A percentile compares a stretch with the other conserved stretches of the same genome.
Evolutionary conservation across 1,140 invertebrate species (phyloP).

Genomic region (Lethrus apterus): DNA sequence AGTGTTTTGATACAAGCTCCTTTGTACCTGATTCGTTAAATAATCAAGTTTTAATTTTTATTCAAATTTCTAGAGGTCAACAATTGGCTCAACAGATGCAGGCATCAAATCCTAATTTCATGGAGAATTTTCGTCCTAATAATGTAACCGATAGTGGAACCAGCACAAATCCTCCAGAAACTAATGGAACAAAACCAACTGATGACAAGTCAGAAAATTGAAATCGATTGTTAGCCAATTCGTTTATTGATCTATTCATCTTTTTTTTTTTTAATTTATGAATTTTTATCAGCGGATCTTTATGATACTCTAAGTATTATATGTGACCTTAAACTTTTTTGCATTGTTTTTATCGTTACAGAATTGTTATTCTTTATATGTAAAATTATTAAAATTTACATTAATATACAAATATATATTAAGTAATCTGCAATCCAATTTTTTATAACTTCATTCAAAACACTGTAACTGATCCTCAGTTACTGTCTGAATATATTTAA

Average conservation of each 20-base stretch:
- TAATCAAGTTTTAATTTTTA: no score
- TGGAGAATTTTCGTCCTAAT: conserved; percentile 51
- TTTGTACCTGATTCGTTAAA: no score
- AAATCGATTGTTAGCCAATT: background rate
- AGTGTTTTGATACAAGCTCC: no score
- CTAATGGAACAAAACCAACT: background rate
- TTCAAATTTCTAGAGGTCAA: conserved; percentile 50
- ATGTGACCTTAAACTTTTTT: background rate
- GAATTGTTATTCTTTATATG: background rate
- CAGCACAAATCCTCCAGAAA: background rate
- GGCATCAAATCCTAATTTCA: conserved; percentile 56
- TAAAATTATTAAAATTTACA: background rate
- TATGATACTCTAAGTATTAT: background rate
- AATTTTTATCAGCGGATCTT: background rate
- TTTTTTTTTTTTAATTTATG: conserved; percentile 4
- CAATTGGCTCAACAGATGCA: conserved; percentile 62
- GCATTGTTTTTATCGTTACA: background rate
- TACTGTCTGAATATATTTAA: background rate
- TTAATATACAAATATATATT: background rate
- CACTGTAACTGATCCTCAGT: conserved; percentile 1
- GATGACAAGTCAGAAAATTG: background rate
- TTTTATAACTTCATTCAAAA: background rate
- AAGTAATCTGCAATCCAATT: background rate
- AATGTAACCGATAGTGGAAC: background rate
- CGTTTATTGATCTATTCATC: no score